A percentile compares a stretch with the other conserved stretches of the same genome.
Conservation (phyloP, 2,113 vertebrate species). For the Furnarius figulus region DNA sequence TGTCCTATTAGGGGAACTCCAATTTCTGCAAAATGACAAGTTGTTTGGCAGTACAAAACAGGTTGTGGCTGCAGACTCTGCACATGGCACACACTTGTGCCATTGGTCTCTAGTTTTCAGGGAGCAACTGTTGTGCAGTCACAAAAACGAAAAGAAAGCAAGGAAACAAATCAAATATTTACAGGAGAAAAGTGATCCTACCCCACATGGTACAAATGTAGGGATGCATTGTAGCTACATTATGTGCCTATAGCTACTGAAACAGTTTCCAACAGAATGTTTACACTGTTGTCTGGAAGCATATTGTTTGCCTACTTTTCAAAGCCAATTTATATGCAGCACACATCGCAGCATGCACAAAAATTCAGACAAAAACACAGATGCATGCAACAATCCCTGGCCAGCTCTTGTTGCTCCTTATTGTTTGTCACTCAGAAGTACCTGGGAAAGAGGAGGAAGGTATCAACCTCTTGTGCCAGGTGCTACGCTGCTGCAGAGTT, state of each 20-base stretch:
- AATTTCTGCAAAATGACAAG: neutral
- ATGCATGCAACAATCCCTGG: conserved; percentile 33
- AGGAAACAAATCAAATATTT: conserved; percentile 48
- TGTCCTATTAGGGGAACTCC: neutral
- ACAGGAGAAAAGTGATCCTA: conserved; percentile 3
- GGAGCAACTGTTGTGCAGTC: neutral
- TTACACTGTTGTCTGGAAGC: conserved; percentile 43
- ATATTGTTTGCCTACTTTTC: conserved; percentile 61
- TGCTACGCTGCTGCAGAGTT: neutral
- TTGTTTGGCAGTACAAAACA: neutral
- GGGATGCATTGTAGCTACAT: conserved; percentile 58
- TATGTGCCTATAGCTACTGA: conserved; percentile 12
- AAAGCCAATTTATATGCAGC: conserved; percentile 68
- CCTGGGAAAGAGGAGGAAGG: neutral
- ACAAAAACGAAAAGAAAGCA: neutral
- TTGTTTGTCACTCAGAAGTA: neutral
- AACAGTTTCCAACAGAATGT: conserved; percentile 54
- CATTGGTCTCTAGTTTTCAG: neutral
- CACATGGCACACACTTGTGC: neutral
- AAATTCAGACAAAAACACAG: conserved; percentile 71
- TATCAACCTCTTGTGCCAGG: neutral
- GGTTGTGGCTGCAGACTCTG: neutral
- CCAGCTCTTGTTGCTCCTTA: neutral
- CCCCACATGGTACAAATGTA: conserved; percentile 30
- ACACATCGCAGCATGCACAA: conserved; percentile 50